Base-by-base conservation (phyloP, 2,113 vertebrate genomes). In the Nerophis lumbriciformis region DNA sequence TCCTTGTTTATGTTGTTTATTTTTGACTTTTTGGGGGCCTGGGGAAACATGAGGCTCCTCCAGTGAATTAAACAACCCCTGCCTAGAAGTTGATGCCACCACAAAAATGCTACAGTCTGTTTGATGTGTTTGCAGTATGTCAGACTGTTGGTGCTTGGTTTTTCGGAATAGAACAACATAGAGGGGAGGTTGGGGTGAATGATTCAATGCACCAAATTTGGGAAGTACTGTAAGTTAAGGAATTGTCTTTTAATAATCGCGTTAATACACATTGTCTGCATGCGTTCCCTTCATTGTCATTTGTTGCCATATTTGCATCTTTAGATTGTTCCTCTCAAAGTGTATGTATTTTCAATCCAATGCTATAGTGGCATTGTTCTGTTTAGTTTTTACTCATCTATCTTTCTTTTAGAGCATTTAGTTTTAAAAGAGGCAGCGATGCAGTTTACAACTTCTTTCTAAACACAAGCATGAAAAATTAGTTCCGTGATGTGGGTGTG, bases 101-200 rank as follows among this genome's bases (percentile, higher is more conserved):
- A 81, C 81, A 62, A 80, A 74, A 80, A 81, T 64, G 45, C 51
- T 42, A 65, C 69, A 39, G 59, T 21, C 53, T 56, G 48, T 72
- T 61, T 73, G 65, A 72, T 67, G 71, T 61, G 69, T 76, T 77
- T 69, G 59, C 69, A 78, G 57, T 71, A 76, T 73, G 71, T 85
- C 71, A 83, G 81, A 81, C 80, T 44, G 15, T 9, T 39, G 14
- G 12, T 15, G 51, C 66, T 66, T 71, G 61, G 65, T 79, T 82
- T 37, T 71, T 66, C 69, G 38, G 56, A 64, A 79, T 70, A 65
- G 47, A 76, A 68, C 69, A 71, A 50, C 39, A 49, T 68, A 37
- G 16, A 7, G 39, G 38, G n/a, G 10, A 45, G 28, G 4, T 28
- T 2, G 28, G 28, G 28, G 28, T 3, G 59, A 75, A 66, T 65